phyloP scores from a whole-genome alignment of 1,140 invertebrate genomes.

The Geopemphigus sp. region DNA sequence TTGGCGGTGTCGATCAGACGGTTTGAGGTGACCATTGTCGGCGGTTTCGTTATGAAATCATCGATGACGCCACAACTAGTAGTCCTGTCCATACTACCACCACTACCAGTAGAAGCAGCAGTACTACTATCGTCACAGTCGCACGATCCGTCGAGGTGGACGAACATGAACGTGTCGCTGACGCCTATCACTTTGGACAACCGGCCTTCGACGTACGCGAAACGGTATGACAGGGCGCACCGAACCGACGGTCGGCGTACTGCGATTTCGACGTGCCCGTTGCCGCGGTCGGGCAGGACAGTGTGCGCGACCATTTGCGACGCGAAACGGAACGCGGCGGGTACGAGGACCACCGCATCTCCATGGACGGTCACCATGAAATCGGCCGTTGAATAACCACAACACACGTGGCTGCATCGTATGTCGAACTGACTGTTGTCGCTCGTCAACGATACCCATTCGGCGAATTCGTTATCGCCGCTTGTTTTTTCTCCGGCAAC shows the following conservation, averaged over 20 bases:
- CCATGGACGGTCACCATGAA: not conserved
- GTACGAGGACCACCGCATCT: not conserved
- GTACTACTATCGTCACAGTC: too few species aligned
- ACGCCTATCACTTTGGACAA: not conserved
- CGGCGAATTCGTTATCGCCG: too few species aligned
- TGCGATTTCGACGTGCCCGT: not conserved
- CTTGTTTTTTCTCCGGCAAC: not conserved
- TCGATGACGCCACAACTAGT: too few species aligned
- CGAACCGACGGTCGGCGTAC: not conserved
- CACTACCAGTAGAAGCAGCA: too few species aligned
- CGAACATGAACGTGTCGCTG: conserved; percentile 12
- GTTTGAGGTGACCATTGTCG: too few species aligned
- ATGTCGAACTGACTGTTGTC: not conserved
- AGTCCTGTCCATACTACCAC: too few species aligned
- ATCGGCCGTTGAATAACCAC: not conserved
- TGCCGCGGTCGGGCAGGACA: not conserved
- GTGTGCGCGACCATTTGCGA: conserved; percentile 22
- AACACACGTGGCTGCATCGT: not conserved
- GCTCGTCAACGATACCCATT: conserved; percentile 10
- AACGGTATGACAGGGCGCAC: not conserved
- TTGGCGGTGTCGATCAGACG: not conserved
- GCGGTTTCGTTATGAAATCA: too few species aligned
- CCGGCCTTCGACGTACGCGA: conserved; percentile 9
- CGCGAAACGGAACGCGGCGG: conserved; percentile 1
- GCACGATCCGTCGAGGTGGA: not conserved